Evolutionary conservation across 2,797 vertebrate genomes (phyloP).

Genomic region (Danio jaintianensis): DNA sequence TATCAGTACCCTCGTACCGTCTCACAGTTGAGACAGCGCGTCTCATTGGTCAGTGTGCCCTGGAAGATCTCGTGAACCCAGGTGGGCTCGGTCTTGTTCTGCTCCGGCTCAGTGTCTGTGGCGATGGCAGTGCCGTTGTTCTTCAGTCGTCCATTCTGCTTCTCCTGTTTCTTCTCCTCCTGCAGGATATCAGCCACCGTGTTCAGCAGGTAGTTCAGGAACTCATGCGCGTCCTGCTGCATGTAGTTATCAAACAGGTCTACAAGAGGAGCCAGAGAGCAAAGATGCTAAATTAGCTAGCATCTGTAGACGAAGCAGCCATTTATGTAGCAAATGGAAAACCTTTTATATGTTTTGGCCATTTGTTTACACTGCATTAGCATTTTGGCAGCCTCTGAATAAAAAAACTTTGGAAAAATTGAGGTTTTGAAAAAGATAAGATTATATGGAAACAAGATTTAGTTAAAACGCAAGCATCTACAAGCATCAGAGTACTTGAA

Average conservation of each 20-base stretch:
- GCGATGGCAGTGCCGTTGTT: constrained; percentile 87
- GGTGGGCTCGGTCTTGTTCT: constrained; percentile 88
- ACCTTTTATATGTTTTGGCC: no score
- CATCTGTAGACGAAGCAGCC: neutral
- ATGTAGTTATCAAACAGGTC: constrained; percentile 99
- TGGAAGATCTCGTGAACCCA: constrained; percentile 99
- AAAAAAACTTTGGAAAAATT: no score
- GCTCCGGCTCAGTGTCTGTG: constrained; percentile 75
- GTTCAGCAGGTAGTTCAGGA: constrained; percentile 98
- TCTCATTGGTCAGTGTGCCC: constrained; percentile 98
- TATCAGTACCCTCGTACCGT: constrained; percentile 78
- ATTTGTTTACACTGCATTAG: no score
- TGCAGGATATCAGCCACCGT: constrained; percentile 97
- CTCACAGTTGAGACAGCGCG: constrained; percentile 98
- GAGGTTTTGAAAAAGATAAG: no score
- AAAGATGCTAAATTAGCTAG: neutral
- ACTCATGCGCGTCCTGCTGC: constrained; percentile 98
- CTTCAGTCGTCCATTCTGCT: constrained; percentile 93
- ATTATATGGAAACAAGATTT: no score
- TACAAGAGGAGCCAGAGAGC: constrained; percentile 65
- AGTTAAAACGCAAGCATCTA: no score
- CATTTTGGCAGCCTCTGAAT: no score
- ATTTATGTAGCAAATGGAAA: no score
- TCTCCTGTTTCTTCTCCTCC: constrained; percentile 97
- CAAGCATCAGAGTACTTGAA: no score